Evolutionary conservation across 2,888 invertebrate genomes (phyloP).

Genomic region (Steinernema carpocapsae): DNA sequence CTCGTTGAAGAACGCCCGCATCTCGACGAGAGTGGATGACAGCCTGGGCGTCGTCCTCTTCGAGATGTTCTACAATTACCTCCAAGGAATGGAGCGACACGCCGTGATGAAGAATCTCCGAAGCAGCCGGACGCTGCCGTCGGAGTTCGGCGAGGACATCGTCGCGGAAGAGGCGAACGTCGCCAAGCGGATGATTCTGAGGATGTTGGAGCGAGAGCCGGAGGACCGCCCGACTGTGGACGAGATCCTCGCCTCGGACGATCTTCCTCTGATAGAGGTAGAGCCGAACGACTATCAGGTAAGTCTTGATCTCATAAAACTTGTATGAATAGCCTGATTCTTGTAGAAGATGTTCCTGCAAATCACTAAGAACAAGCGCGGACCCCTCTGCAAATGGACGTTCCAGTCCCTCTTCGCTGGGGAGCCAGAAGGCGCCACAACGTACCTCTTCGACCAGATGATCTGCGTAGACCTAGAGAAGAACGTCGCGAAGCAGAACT

Average conservation of each 20-base stretch:
- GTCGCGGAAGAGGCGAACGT: conserved; percentile 41
- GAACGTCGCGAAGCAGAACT: conserved; percentile 1
- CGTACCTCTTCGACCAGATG: conserved; percentile 50
- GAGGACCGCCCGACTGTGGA: conserved; percentile 52
- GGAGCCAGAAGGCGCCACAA: conserved; percentile 41
- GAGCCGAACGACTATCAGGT: conserved; percentile 56
- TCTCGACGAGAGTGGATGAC: conserved; percentile 77
- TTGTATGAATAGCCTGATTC: background rate
- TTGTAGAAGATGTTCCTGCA: conserved; percentile 44
- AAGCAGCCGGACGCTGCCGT: conserved; percentile 37
- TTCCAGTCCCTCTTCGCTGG: conserved; percentile 47
- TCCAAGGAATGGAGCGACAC: conserved; percentile 87
- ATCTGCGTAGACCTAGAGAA: conserved; percentile 42
- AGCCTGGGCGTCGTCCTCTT: conserved; percentile 72
- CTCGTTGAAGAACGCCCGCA: background rate
- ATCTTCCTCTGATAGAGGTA: conserved; percentile 52
- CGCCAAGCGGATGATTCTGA: conserved; percentile 36
- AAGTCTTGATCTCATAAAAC: background rate
- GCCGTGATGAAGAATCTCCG: conserved; percentile 75
- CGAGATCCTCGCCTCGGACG: conserved; percentile 52
- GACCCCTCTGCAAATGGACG: conserved; percentile 44
- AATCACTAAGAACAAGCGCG: conserved; percentile 42
- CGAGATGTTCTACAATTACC: conserved; percentile 83
- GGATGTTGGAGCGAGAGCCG: conserved; percentile 53
- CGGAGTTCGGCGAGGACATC: conserved; percentile 41